phyloP scores from a whole-genome alignment of 2,888 invertebrate species.

The Drosophila gaucha region DNA sequence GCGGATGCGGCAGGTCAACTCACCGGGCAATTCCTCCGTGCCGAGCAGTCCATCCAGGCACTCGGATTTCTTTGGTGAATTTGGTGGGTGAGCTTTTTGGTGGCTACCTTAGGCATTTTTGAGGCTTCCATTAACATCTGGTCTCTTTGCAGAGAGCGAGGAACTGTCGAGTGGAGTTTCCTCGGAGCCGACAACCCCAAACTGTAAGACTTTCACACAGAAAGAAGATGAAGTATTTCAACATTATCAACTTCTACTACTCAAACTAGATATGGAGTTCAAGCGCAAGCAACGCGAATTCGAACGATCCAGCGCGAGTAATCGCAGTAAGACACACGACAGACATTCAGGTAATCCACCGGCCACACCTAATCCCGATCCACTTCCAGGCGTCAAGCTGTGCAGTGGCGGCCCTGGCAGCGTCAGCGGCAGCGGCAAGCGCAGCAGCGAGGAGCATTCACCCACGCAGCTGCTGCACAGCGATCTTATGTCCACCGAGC shows the following conservation, averaged over 20 bases:
- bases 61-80: conserved; percentile 88
- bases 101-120: not conserved
- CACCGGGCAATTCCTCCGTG: conserved; percentile 86
- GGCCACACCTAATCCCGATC: not conserved
- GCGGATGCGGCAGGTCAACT: conserved; percentile 87
- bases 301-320: conserved; percentile 59
- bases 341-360: conserved; percentile 10
- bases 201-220: conserved; percentile 78
- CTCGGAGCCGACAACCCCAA: conserved; percentile 85
- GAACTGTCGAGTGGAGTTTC: conserved; percentile 85
- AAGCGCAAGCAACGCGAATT: conserved; percentile 89
- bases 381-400: conserved; percentile 42
- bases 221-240: conserved; percentile 89
- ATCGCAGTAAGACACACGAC: conserved; percentile 67
- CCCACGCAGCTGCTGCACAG: conserved; percentile 71
- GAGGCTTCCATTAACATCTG: conserved; percentile 2
- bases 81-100: conserved; percentile 85
- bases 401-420: conserved; percentile 34
- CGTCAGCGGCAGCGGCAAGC: conserved; percentile 65
- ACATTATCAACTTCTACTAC: conserved; percentile 90
- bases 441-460: conserved; percentile 78
- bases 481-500: conserved; percentile 80
- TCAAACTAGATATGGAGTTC: conserved; percentile 90
- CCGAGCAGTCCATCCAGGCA: conserved; percentile 89
- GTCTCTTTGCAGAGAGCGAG: conserved; percentile 83